Evolutionary conservation across 2,888 invertebrate species (phyloP), one percentile per base, ranked within the genome.

Genomic region (Oxycera nigricornis): DNA sequence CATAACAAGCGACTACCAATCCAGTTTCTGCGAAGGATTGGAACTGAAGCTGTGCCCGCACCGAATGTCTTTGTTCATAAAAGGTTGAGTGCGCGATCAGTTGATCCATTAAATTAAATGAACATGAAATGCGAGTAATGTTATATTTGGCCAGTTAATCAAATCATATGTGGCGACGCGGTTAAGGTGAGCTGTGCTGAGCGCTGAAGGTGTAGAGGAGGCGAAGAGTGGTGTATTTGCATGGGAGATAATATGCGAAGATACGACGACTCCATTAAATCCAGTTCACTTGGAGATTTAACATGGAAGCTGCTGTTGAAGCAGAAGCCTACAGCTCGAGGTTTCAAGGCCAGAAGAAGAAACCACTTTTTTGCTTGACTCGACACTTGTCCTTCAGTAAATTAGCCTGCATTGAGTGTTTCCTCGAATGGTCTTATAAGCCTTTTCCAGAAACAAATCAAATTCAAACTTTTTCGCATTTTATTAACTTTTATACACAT

Each of bases 401-500:
- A n/a, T n/a, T n/a, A n/a, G n/a, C n/a, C n/a, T n/a, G n/a, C n/a
- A n/a, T n/a, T n/a, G n/a, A n/a, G n/a, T n/a, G n/a, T n/a, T n/a
- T n/a, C n/a, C n/a, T n/a, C n/a, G n/a, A n/a, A n/a, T n/a, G n/a
- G n/a, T n/a, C n/a, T n/a, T n/a, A n/a, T n/a, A n/a, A n/a, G n/a
- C n/a, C n/a, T n/a, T n/a, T n/a, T n/a, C n/a, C n/a, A n/a, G n/a
- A n/a, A n/a, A n/a, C 39, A 6, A 39, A 39, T 9, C 39, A n/a
- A n/a, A n/a, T n/a, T n/a, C n/a, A n/a, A n/a, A 17, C 6, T 41
- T 65, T 65, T 65, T 24, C 20, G 65, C 65, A 17, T 70, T 70
- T 70, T 70, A 55, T 52, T 68, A 20, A 20, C 14, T 30, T 70
- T 52, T 70, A 70, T 70, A 50, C 50, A 68, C 28, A 52, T 68